Percentiles rank a stretch among this genome's conserved stretches.
Conservation (phyloP, 2,113 vertebrate species). For the Corythornis cristatus region DNA sequence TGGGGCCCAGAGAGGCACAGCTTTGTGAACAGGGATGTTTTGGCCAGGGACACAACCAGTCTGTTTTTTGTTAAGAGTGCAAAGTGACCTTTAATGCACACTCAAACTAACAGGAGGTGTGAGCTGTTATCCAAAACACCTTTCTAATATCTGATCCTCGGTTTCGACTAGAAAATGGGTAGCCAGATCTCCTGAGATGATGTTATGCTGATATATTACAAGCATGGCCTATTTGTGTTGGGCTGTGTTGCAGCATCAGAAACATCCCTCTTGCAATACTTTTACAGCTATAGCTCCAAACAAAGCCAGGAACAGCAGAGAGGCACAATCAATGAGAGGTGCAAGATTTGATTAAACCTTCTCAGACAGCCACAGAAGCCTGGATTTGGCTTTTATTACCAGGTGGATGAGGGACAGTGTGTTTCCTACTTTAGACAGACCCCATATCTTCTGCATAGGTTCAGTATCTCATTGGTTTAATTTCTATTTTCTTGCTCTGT, state of each 20-base stretch:
- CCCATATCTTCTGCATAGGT: neutral
- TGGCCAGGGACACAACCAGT: neutral
- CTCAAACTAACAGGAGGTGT: neutral
- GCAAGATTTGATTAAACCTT: neutral
- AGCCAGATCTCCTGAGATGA: neutral
- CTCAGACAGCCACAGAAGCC: neutral
- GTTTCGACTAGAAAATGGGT: neutral
- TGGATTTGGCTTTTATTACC: neutral
- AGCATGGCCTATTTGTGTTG: neutral
- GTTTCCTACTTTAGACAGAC: neutral
- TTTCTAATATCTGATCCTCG: neutral
- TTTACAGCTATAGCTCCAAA: neutral
- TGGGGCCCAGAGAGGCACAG: slow-evolving; percentile 10
- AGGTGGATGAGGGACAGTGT: neutral
- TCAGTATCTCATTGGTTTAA: neutral
- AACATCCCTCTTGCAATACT: neutral
- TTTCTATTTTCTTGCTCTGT: neutral
- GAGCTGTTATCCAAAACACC: neutral
- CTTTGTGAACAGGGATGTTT: neutral
- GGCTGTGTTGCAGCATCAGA: neutral
- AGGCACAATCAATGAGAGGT: neutral
- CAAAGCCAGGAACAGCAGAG: neutral
- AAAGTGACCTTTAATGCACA: neutral
- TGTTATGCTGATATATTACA: neutral
- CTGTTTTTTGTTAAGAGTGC: neutral